Percentiles rank a stretch among this genome's conserved stretches.
These are phyloP conservation scores for Phoxinus phoxinus DNA, from an alignment of 2,113 vertebrate genomes.

Conservation along the genomic window DNA sequence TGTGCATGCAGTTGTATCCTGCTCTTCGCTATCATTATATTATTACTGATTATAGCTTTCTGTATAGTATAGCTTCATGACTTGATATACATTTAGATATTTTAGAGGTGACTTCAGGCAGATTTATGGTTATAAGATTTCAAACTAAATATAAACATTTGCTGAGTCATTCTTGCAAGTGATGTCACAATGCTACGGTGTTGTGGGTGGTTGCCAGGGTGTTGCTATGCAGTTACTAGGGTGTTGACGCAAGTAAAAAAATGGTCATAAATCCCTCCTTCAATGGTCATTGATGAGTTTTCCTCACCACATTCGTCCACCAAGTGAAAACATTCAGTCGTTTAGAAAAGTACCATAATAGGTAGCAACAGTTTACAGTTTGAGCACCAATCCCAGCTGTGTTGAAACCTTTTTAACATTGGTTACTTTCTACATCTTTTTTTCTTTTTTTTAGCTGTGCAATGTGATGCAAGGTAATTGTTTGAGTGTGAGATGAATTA, in stretches of 20 bases:
- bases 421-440: neutral
- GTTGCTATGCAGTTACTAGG: too few species aligned
- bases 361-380: neutral
- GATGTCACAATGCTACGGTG: too few species aligned
- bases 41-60: conserved; percentile 4
- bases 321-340: neutral
- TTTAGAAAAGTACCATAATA: neutral
- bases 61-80: neutral
- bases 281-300: too few species aligned
- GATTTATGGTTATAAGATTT: neutral
- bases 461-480: neutral
- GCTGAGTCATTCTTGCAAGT: too few species aligned
- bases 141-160: neutral
- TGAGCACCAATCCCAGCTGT: neutral
- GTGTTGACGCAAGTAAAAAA: too few species aligned
- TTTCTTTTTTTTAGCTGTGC: neutral
- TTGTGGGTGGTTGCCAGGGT: too few species aligned
- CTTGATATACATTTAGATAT: neutral
- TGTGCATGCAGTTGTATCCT: neutral
- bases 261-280: too few species aligned
- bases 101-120: neutral
- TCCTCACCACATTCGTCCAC: neutral
- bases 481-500: conserved; percentile 14
- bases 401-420: neutral
- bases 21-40: neutral